A percentile compares a stretch with the other conserved stretches of the same genome.
These are phyloP conservation scores for Polyergus mexicanus DNA, from an alignment of 1,140 invertebrate genomes.

Conservation along the genomic window DNA sequence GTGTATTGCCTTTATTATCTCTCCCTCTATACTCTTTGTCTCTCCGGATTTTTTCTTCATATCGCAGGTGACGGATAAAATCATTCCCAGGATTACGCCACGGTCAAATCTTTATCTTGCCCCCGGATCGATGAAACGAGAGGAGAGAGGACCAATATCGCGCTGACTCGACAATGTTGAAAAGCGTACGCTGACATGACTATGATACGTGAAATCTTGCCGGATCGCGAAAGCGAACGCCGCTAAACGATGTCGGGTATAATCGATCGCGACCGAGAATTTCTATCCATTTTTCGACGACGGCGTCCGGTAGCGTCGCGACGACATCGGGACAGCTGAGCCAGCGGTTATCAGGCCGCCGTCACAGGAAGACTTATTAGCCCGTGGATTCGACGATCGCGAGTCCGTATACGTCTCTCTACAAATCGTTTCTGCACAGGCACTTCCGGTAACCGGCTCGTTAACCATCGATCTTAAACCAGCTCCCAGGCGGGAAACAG, in stretches of 20 bases:
- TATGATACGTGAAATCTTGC: slow-evolving; percentile 39
- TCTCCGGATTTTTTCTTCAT: background rate
- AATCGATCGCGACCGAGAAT: background rate
- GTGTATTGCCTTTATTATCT: background rate
- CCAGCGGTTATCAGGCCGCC: slow-evolving; percentile 36
- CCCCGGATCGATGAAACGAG: background rate
- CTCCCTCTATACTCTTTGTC: background rate
- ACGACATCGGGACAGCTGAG: slow-evolving; percentile 51
- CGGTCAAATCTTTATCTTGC: background rate
- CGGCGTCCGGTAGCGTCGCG: slow-evolving; percentile 22
- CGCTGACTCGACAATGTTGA: slow-evolving; percentile 38
- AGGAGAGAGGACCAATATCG: slow-evolving; percentile 12
- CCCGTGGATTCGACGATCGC: background rate
- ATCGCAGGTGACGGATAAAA: background rate
- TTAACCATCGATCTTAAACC: background rate
- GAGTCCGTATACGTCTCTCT: slow-evolving; percentile 5
- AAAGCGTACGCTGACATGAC: slow-evolving; percentile 28
- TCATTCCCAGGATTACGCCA: background rate
- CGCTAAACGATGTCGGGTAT: slow-evolving; percentile 28
- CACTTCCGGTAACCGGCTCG: slow-evolving; percentile 25
- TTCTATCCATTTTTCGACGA: slow-evolving; percentile 5
- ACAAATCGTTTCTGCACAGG: slow-evolving; percentile 16
- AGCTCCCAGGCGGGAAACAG: slow-evolving; percentile 9
- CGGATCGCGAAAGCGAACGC: slow-evolving; percentile 32
- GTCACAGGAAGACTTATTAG: slow-evolving; percentile 48